A percentile compares a stretch with the other conserved stretches of the same genome.
Conservation (phyloP, 2,888 invertebrate species). For the Dryobotodes eremita region DNA sequence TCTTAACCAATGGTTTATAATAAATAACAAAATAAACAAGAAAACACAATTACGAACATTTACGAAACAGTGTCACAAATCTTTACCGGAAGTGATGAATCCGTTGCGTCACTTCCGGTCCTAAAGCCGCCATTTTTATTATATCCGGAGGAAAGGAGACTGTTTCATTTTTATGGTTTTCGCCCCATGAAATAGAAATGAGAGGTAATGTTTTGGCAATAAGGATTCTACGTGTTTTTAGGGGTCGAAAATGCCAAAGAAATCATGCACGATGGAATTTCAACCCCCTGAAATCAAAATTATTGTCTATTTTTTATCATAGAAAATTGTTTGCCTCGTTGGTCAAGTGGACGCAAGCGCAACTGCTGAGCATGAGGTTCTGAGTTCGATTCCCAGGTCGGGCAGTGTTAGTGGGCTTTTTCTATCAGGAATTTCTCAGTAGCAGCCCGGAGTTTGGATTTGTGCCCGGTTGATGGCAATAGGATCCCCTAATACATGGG, state of each 20-base stretch:
- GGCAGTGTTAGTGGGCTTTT: no score
- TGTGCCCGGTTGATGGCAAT: no score
- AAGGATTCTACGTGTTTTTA: constrained; percentile 4
- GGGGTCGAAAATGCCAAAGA: constrained; percentile 29
- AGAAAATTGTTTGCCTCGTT: no score
- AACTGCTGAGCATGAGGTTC: no score
- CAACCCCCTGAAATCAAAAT: not conserved
- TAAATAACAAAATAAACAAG: constrained; percentile 67
- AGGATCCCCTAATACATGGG: no score
- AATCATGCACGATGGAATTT: constrained; percentile 4
- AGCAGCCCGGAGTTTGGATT: no score
- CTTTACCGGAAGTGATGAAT: constrained; percentile 68
- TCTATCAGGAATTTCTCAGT: no score
- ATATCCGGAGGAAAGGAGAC: constrained; percentile 37
- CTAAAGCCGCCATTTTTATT: constrained; percentile 63
- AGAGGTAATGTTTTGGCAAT: constrained; percentile 14
- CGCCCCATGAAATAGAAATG: constrained; percentile 43
- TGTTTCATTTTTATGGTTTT: constrained; percentile 51
- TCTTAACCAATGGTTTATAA: constrained; percentile 31
- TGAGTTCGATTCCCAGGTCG: no score
- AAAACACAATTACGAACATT: constrained; percentile 70
- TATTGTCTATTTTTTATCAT: not conserved
- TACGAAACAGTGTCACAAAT: constrained; percentile 39
- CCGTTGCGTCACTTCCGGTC: constrained; percentile 70
- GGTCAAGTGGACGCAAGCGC: no score